phyloP scores from a whole-genome alignment of 2,888 invertebrate genomes.

The Drosophila mercatorum region DNA sequence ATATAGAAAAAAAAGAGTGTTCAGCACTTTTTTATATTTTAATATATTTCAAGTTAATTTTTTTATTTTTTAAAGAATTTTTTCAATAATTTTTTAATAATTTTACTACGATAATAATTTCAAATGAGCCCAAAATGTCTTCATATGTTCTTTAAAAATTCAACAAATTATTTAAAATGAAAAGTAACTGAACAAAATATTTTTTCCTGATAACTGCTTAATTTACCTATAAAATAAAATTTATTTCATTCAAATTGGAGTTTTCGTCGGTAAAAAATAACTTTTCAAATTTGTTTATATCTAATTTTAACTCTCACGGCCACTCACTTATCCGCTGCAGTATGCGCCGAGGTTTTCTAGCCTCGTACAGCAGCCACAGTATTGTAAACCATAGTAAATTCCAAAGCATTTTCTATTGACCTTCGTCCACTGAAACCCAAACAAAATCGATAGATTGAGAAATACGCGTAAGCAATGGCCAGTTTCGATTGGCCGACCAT shows the following conservation, averaged over 20 bases:
- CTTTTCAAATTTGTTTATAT: not conserved
- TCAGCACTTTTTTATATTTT: no score
- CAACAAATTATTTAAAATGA: no score
- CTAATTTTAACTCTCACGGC: not conserved
- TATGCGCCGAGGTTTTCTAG: constrained; percentile 11
- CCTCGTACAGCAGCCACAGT: constrained; percentile 55
- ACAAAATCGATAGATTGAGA: constrained; percentile 14
- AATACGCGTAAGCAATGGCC: constrained; percentile 17
- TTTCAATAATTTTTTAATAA: no score
- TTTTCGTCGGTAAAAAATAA: not conserved
- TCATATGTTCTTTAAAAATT: no score
- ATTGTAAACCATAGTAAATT: constrained; percentile 59
- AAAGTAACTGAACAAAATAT: no score
- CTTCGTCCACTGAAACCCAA: constrained; percentile 27
- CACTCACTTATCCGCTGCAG: constrained; percentile 54
- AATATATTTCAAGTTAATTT: no score
- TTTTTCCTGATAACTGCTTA: not conserved
- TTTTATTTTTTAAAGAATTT: no score
- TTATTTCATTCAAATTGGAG: not conserved
- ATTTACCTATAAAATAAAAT: not conserved
- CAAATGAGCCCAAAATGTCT: no score
- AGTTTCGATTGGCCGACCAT: constrained; percentile 32
- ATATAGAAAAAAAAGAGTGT: no score
- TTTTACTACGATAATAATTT: no score
- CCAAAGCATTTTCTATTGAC: constrained; percentile 63